A percentile compares a stretch with the other conserved stretches of the same genome.
Conservation (phyloP, 2,113 vertebrate species). For the Chloebia gouldiae region DNA sequence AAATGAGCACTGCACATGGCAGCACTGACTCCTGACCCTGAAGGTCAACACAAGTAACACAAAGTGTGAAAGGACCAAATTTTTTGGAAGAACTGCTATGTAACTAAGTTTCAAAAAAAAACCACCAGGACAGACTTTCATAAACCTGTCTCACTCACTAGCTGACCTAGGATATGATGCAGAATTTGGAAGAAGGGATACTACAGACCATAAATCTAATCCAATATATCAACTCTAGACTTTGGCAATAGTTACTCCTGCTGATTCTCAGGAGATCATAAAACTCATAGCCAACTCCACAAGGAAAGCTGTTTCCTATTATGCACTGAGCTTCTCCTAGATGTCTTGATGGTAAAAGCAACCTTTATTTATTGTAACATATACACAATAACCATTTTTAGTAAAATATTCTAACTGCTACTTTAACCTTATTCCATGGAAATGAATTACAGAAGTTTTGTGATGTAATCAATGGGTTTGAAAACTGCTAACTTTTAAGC, state of each 20-base stretch:
- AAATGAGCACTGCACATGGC: not conserved
- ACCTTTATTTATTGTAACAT: not conserved
- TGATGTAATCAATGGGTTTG: not conserved
- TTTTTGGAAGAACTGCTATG: not conserved
- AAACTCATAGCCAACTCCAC: not conserved
- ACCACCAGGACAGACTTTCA: not conserved
- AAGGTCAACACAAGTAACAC: not conserved
- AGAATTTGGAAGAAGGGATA: not conserved
- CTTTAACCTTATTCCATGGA: not conserved
- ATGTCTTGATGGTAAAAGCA: not conserved
- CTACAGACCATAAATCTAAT: not conserved
- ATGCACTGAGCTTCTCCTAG: not conserved
- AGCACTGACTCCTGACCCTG: not conserved
- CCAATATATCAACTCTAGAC: not conserved
- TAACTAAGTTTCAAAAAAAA: not conserved
- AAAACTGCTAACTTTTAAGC: not conserved
- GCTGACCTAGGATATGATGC: not conserved
- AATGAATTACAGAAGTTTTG: not conserved
- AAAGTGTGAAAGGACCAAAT: not conserved
- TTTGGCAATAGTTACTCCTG: not conserved
- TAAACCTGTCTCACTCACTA: not conserved
- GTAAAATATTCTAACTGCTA: not conserved
- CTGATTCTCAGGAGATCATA: not conserved
- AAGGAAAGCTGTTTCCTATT: not conserved
- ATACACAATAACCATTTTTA: not conserved